Evolutionary conservation across 2,797 vertebrate genomes (phyloP), one percentile per base, ranked within the genome.

Genomic region (Sciurus carolinensis): DNA sequence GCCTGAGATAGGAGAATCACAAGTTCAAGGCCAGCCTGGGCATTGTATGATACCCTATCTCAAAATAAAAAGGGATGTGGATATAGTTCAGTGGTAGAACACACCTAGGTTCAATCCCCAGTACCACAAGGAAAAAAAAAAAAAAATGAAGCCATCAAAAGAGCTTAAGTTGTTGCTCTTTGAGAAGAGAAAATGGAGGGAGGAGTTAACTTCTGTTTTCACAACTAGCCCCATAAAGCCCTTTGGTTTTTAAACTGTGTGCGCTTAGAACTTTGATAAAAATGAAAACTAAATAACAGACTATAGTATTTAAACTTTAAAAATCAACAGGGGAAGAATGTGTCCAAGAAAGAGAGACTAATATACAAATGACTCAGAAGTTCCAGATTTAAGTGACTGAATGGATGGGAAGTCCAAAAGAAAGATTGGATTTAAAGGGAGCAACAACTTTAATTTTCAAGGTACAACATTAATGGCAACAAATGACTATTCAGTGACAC

Each of bases 211-310:
- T 54, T 59, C 72, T 66, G 18, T 64, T 64, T 89, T 33, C 30
- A 59, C 8, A 90, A 86, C 30, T 67, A 64, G 9, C 54, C 75
- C 80, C 71, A 42, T 2, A 86, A 71, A 88, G 33, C 36, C 28
- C 44, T 66, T 47, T 82, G 13, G 66, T 5, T 85, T 7, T 57
- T 71, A 64, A 83, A 79, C n/a, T 62, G 5, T 71, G 42, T 83
- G 30, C 20, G 24, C 18, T 0, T 44, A 39, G 59, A 69, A 80
- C 77, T 95, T 87, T 22, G n/a, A 84, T 77, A 7, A 72, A 92
- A 96, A 73, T 62, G 62, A 84, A 93, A 22, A 20, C 15, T 50
- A 30, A 91, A 71, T 39, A 88, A 87, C 79, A 66, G 24, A 85
- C 5, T 83, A 50, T 6, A 59, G 11, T 50, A 33, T 39, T 54